Conservation (phyloP, 2,888 invertebrate genomes). For the Nomada goodeniana region DNA sequence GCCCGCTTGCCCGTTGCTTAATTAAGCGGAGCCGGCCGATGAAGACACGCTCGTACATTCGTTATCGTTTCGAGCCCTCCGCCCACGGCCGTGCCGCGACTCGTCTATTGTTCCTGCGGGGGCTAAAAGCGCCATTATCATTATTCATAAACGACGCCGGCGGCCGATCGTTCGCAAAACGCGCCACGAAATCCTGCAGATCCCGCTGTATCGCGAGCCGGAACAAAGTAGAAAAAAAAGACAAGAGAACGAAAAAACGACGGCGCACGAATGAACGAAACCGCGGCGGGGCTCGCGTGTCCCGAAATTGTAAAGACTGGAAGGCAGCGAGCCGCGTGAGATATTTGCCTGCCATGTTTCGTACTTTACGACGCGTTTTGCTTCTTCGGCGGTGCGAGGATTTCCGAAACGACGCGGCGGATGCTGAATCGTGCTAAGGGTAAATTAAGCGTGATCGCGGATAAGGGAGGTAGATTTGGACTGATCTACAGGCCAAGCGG, state of each 20-base stretch:
- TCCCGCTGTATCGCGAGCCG: neutral
- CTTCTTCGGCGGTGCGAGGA: too few species aligned
- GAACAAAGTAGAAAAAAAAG: too few species aligned
- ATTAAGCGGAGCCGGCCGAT: constrained; percentile 55
- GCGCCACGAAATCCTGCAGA: constrained; percentile 45
- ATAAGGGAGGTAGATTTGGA: too few species aligned
- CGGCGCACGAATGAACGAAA: neutral
- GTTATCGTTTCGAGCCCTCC: constrained; percentile 73
- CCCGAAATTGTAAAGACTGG: neutral
- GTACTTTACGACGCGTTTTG: neutral
- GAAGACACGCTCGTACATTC: constrained; percentile 67
- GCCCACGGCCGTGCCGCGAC: constrained; percentile 71
- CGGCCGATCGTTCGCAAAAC: constrained; percentile 27
- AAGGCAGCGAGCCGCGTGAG: constrained; percentile 3
- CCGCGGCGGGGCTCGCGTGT: constrained; percentile 16
- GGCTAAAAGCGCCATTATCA: constrained; percentile 78
- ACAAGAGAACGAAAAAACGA: neutral
- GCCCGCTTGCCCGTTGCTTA: constrained; percentile 39
- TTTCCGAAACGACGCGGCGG: too few species aligned
- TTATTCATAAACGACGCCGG: constrained; percentile 77
- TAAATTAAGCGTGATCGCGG: too few species aligned
- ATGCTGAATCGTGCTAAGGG: too few species aligned
- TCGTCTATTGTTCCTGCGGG: constrained; percentile 79
- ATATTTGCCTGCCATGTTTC: neutral
- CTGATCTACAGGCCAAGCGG: too few species aligned